Evolutionary conservation across 2,888 invertebrate genomes (phyloP), one percentile per base, ranked within the genome.

Genomic region (Prosopocoilus inquinatus): DNA sequence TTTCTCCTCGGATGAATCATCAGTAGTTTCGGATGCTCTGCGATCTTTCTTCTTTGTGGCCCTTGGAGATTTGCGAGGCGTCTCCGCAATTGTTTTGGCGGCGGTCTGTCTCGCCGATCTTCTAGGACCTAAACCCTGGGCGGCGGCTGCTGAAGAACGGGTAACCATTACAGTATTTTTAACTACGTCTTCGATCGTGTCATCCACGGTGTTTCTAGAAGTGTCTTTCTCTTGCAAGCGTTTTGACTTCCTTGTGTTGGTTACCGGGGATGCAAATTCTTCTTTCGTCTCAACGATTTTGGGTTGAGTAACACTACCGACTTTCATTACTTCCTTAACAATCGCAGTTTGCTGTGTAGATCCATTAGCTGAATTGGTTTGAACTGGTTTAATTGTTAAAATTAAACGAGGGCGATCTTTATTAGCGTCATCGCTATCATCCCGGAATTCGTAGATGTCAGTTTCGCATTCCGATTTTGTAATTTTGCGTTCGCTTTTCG

Each of bases 401-500:
- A 92, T 90, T 44, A 91, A 77, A 38, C 92, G 81, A 0, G 91
- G 91, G 15, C 91, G 82, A 52, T 81, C 76, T 69, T 85, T 84
- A 55, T 78, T 79, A 43, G 73, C 76, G 20, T 94, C 94, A 38
- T 89, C 89, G 3, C 91, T 90, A 73, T 94, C 94, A 70, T 94
- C 94, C 64, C 90, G 88, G 72, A 95, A 95, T 73, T 94, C 94
- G 71, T 94, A 95, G 2, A 95, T 84, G 70, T 94, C 94, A 8
- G 89, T 86, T 64, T 84, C 84, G 64, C 79, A 82, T 62, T 80
- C 84, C 8, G 78, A 79, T 67, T 79, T 81, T 2, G 78, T 79
- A 1, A 78, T 69, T 73, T 82, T 84, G 61, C 83, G 80, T 63
- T 84, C 84, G 9, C 75, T 75, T 70, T 80, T 82, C 0, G 77